Conservation (phyloP, 1,140 invertebrate genomes). For the Drosophila tsacasi region DNA sequence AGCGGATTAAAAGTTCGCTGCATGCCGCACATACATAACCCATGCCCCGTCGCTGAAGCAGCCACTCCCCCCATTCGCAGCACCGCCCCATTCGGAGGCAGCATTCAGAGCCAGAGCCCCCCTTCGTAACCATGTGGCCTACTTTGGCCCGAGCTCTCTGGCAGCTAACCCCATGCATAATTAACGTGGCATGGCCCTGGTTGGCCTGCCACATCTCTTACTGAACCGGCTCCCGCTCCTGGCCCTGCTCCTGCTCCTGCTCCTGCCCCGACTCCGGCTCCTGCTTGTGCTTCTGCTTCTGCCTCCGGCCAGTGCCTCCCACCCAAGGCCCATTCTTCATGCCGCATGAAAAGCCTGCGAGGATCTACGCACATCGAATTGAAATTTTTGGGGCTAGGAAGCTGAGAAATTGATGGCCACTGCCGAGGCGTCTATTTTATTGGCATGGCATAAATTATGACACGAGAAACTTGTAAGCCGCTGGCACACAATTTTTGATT, state of each 20-base stretch:
- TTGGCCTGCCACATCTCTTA: constrained; percentile 48
- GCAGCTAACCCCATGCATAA: constrained; percentile 79
- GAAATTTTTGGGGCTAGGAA: constrained; percentile 67
- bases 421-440: constrained; percentile 68
- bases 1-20: constrained; percentile 83
- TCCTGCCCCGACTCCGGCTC: constrained; percentile 7
- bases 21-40: constrained; percentile 82
- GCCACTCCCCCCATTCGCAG: not conserved
- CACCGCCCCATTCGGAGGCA: constrained; percentile 17
- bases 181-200: constrained; percentile 72
- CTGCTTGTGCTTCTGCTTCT: constrained; percentile 6
- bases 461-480: constrained; percentile 72
- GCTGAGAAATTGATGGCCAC: constrained; percentile 46
- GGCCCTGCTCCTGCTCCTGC: constrained; percentile 12
- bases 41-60: constrained; percentile 46
- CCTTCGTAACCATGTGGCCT: constrained; percentile 71
- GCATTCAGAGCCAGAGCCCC: constrained; percentile 31
- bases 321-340: constrained; percentile 5
- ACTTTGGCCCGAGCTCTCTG: constrained; percentile 73
- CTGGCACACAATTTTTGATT: constrained; percentile 75
- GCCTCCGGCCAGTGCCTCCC: constrained; percentile 27
- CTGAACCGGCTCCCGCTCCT: constrained; percentile 20
- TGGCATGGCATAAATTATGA: constrained; percentile 75
- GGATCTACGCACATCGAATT: constrained; percentile 67
- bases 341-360: constrained; percentile 32